Conservation (phyloP, 2,113 vertebrate species). For the Ciconia boyciana region DNA sequence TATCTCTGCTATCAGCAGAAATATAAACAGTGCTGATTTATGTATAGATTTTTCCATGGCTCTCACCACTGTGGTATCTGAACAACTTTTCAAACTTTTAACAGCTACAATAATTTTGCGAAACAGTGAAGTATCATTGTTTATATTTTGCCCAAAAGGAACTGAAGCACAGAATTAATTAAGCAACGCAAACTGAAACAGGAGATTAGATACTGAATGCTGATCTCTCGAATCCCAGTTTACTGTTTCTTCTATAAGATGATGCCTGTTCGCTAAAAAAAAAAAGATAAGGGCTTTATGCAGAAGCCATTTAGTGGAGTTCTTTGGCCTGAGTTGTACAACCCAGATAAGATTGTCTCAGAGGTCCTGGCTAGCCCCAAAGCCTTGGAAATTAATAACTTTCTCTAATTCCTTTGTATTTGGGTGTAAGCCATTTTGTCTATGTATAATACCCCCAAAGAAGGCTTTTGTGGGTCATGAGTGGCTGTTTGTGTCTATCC, state of each 20-base stretch:
- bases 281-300: background rate
- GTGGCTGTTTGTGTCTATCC: background rate
- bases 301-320: background rate
- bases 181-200: background rate
- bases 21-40: constrained; percentile 27
- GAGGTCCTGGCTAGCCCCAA: background rate
- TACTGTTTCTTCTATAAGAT: background rate
- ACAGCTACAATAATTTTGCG: background rate
- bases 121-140: background rate
- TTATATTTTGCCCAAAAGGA: background rate
- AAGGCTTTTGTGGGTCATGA: background rate
- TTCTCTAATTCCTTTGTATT: background rate
- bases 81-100: background rate
- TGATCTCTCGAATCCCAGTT: background rate
- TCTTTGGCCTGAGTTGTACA: background rate
- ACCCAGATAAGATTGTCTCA: background rate
- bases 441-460: background rate
- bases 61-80: constrained; percentile 9
- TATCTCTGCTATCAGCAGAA: constrained; percentile 26
- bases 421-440: background rate
- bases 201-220: background rate
- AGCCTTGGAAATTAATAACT: background rate
- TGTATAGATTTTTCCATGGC: constrained; percentile 19
- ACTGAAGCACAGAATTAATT: background rate
- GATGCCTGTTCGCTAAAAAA: background rate